Evolutionary conservation across 37 sponge, comb jelly and placozoan species (phyloP).

Genomic region (Amphimedon queenslandica): DNA sequence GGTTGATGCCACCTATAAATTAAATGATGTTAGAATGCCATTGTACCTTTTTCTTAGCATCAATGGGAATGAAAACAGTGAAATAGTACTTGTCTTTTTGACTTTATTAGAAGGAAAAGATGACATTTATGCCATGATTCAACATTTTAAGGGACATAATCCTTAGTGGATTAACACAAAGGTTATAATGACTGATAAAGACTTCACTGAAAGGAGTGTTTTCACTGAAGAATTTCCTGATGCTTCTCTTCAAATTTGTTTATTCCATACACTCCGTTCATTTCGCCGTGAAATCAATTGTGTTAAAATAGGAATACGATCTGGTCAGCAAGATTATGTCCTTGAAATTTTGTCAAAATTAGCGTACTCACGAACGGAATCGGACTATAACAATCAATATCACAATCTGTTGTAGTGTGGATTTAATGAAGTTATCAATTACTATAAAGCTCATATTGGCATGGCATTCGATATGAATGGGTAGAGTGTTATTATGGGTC

Average conservation of each 20-base stretch:
- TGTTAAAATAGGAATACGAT: constrained; percentile 41
- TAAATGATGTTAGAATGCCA: constrained; percentile 32
- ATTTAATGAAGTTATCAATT: constrained; percentile 21
- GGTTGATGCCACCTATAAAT: constrained; percentile 39
- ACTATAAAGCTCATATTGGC: constrained; percentile 64
- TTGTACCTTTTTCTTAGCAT: constrained; percentile 20
- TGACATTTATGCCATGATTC: constrained; percentile 27
- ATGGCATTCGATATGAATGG: constrained; percentile 55
- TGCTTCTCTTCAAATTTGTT: too few relatives aligned
- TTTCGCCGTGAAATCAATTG: constrained; percentile 33
- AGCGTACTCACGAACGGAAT: constrained; percentile 33
- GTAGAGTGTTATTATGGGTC: constrained; percentile 23
- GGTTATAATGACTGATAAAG: too few relatives aligned
- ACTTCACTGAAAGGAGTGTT: too few relatives aligned
- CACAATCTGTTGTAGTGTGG: neutral
- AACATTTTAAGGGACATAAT: constrained; percentile 37
- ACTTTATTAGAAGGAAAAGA: constrained; percentile 14
- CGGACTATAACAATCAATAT: constrained; percentile 35
- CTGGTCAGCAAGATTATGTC: constrained; percentile 12
- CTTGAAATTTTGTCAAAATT: constrained; percentile 43
- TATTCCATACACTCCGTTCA: constrained; percentile 32
- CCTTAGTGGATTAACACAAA: too few relatives aligned
- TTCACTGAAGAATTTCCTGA: too few relatives aligned
- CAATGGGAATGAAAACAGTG: constrained; percentile 50
- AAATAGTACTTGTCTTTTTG: constrained; percentile 26